Evolutionary conservation across 1,140 invertebrate species (phyloP).

Genomic region (Palaemon carinicauda): DNA sequence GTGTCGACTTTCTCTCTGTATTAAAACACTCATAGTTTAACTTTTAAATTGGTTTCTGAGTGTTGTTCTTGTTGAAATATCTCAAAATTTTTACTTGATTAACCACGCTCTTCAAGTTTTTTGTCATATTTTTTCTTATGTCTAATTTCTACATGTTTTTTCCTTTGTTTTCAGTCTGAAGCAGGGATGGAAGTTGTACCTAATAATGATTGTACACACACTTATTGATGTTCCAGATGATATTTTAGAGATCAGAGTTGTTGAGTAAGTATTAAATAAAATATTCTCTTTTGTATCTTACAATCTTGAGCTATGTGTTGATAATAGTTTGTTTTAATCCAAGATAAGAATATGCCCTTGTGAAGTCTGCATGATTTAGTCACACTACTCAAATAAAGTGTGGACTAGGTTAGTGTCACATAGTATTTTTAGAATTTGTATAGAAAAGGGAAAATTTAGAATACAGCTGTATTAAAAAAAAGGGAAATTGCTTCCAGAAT

Average conservation of each 20-base stretch:
- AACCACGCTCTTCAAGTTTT: too few species aligned
- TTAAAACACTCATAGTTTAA: too few species aligned
- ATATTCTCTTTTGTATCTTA: neutral
- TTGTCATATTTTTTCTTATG: neutral
- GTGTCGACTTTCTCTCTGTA: too few species aligned
- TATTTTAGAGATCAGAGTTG: conserved; percentile 34
- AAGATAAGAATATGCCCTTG: neutral
- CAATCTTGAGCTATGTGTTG: neutral
- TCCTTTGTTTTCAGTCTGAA: conserved; percentile 46
- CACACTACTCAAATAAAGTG: too few species aligned
- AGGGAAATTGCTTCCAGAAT: too few species aligned
- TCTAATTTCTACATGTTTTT: neutral
- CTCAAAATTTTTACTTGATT: neutral
- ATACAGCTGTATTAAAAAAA: too few species aligned
- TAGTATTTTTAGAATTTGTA: too few species aligned
- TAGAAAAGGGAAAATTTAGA: too few species aligned
- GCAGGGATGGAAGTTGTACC: conserved; percentile 52
- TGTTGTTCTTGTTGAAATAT: neutral
- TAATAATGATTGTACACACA: conserved; percentile 52
- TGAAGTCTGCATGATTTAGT: neutral
- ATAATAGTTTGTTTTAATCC: too few species aligned
- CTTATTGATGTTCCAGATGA: conserved; percentile 44
- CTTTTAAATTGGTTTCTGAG: neutral
- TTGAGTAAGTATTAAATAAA: conserved; percentile 25
- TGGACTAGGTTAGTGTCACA: too few species aligned